Evolutionary conservation across 2,797 vertebrate species (phyloP), one percentile per base, ranked within the genome.

Genomic region (Arrhamphus sclerolepis): DNA sequence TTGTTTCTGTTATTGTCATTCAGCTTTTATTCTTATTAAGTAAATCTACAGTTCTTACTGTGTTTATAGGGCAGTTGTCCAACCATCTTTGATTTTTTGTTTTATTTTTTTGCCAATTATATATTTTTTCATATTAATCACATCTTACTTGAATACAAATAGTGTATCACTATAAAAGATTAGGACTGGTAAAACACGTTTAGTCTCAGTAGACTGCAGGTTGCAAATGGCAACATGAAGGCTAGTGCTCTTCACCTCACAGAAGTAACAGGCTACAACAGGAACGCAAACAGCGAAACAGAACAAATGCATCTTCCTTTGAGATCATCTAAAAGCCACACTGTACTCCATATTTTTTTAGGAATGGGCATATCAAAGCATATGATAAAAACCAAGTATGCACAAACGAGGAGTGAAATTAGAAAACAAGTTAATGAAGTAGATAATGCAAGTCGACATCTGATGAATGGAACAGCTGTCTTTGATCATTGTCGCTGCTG

Each of bases 391-490:
- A 67, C 63, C 67, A 83, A 87, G 78, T 66, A 77, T 72, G 71
- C 66, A 80, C 82, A 85, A 86, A 88, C 77, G 81, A 89, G 80
- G 73, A 87, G 75, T 85, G 66, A 81, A 91, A 88, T 86, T 79
- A 88, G 81, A 86, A 86, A 91, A 91, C 87, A 88, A 88, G 82
- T 74, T 91, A 92, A 91, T 92, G 83, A 90, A 89, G 87, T 79
- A 89, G 89, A 89, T 91, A 92, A 91, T 88, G 84, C 46, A 86
- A 83, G 77, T 73, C 89, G 90, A 87, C 87, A 90, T 92, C 76
- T 91, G 89, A 91, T 91, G 90, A 89, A 89, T 92, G 90, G 91
- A 92, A 87, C 87, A 92, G 84, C 87, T 87, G 88, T 89, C 89
- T 89, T 89, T 89, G 88, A 89, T 90, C 87, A 82, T 61, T 84